Base-by-base conservation (phyloP, 2,888 invertebrate species). In the Xestobium rufovillosum region DNA sequence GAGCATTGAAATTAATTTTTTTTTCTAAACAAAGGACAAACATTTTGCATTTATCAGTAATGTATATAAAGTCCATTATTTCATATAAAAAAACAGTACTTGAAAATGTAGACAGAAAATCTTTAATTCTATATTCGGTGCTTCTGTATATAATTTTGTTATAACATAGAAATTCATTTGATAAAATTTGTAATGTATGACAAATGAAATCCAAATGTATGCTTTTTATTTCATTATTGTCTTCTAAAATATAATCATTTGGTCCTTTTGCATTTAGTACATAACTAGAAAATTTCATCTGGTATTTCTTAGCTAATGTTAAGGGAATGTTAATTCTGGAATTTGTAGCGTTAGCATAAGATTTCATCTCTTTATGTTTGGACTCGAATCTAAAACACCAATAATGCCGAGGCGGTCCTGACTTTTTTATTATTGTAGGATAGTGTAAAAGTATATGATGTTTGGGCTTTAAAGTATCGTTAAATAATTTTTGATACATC, bases 401-500 rank as follows among this genome's bases (percentile, higher is more conserved):
- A 13, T 13, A 13, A 13, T 11, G n/a, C n/a, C 29, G 10, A n/a
- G 14, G 29, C 3, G 29, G 29, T n/a, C 29, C 29, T 4, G 29
- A 29, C n/a, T 29, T 11, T 13, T 29, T 29, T 13, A 29, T 29
- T 14, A 29, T 13, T 3, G 3, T 29, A 14, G 14, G 12, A 8
- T 29, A 29, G 14, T 29, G 29, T 29, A 29, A 11, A 3, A 29
- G 29, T 14, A 29, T 14, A 29, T 29, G 29, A 14, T 29, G 29
- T 14, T 29, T 29, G 3, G 29, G 29, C 14, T 29, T 29, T 14
- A 29, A 29, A 14, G 29, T 29, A 8, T 29, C 29, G 12, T 29
- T 10, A 29, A 29, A 29, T 3, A 29, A 8, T 13, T 29, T 29
- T 3, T 13, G n/a, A 8, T 29, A 29, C 29, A 29, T 29, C 12